These are phyloP conservation scores for Papilio elwesi DNA, from an alignment of 2,888 invertebrate species.

Conservation along the genomic window DNA sequence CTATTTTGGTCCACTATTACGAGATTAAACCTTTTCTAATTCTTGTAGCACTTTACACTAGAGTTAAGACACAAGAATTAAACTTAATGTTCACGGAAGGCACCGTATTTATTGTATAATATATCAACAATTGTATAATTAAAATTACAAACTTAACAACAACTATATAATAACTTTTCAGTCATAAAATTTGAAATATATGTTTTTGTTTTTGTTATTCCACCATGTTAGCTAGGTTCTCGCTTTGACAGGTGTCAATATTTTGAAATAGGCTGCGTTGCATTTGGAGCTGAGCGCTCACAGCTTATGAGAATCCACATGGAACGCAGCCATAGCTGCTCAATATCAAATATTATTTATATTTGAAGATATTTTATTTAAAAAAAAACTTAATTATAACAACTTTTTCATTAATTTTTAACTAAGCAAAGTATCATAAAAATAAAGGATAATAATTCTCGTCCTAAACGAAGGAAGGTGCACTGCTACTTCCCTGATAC, in stretches of 20 bases:
- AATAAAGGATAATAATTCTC: too few relatives aligned
- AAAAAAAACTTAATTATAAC: too few relatives aligned
- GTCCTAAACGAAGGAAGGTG: too few relatives aligned
- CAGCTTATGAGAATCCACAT: too few relatives aligned
- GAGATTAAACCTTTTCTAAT: neutral
- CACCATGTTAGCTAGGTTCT: slow-evolving; percentile 43
- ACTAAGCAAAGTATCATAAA: too few relatives aligned
- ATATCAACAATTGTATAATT: slow-evolving; percentile 37
- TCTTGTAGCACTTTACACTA: slow-evolving; percentile 19
- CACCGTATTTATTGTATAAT: slow-evolving; percentile 11
- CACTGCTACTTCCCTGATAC: too few relatives aligned
- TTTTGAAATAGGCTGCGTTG: neutral
- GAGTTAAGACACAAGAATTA: slow-evolving; percentile 7
- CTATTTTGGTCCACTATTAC: neutral
- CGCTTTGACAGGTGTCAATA: slow-evolving; percentile 42
- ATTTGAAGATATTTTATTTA: too few relatives aligned
- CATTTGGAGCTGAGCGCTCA: too few relatives aligned
- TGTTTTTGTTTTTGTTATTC: slow-evolving; percentile 46
- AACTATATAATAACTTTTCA: slow-evolving; percentile 25
- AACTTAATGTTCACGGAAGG: slow-evolving; percentile 18
- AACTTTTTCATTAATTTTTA: too few relatives aligned
- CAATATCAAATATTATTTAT: too few relatives aligned
- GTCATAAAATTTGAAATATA: slow-evolving; percentile 33
- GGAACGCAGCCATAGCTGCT: too few relatives aligned
- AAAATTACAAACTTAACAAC: slow-evolving; percentile 23